These are phyloP conservation scores for Ectobius pallidus DNA, from an alignment of 2,888 invertebrate species.

Conservation along the genomic window DNA sequence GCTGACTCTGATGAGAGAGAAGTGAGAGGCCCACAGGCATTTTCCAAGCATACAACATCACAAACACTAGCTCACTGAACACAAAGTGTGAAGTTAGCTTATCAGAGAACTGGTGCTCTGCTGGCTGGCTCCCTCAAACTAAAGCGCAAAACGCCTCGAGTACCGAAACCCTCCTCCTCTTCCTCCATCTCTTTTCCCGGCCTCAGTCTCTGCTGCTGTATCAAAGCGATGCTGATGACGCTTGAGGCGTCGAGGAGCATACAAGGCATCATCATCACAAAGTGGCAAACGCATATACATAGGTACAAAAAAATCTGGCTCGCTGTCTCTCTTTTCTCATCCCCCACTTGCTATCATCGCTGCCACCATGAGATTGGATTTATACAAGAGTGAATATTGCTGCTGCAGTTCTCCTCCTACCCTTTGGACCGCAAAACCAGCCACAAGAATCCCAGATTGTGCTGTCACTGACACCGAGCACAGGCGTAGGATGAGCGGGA, in stretches of 20 bases:
- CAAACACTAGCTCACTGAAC: constrained; percentile 35
- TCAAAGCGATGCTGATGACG: constrained; percentile 40
- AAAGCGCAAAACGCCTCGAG: constrained; percentile 30
- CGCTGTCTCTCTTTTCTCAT: constrained; percentile 17
- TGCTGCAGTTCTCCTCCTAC: not conserved
- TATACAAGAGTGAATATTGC: constrained; percentile 27
- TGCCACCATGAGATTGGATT: constrained; percentile 35
- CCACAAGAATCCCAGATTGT: constrained; percentile 9
- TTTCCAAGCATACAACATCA: constrained; percentile 24
- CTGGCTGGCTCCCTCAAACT: constrained; percentile 28
- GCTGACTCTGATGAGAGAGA: constrained; percentile 15
- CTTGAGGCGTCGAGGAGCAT: constrained; percentile 33
- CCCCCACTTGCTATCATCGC: constrained; percentile 16
- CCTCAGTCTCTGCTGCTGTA: constrained; percentile 17
- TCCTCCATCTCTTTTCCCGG: not conserved
- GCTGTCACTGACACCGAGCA: constrained; percentile 9
- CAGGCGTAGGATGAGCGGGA: constrained; percentile 37
- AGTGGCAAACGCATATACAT: constrained; percentile 38
- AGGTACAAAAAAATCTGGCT: constrained; percentile 24
- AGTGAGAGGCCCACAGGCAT: constrained; percentile 25
- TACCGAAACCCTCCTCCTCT: not conserved
- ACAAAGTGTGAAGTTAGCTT: constrained; percentile 39
- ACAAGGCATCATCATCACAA: constrained; percentile 37
- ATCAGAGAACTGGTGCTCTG: constrained; percentile 29
- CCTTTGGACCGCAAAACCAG: not conserved